phyloP scores from a whole-genome alignment of 2,113 vertebrate genomes.

The Spizaetus ornatus region DNA sequence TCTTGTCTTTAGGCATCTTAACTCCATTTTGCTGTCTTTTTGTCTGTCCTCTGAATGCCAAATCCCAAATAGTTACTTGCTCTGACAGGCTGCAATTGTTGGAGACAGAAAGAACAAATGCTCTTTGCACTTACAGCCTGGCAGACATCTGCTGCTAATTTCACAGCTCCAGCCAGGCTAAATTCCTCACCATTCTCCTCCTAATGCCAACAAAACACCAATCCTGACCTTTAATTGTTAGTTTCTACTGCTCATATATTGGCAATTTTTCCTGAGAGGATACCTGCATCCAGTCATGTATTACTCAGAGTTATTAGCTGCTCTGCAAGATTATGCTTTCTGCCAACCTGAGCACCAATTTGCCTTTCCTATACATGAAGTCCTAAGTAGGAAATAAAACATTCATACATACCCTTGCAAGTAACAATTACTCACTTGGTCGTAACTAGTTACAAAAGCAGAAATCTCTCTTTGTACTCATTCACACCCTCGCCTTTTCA shows the following conservation, averaged over 20 bases:
- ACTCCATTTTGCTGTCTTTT: background rate
- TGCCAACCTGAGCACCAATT: background rate
- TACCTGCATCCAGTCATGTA: background rate
- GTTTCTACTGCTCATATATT: background rate
- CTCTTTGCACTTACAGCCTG: background rate
- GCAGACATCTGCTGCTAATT: background rate
- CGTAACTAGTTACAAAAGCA: background rate
- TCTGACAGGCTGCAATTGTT: background rate
- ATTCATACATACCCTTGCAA: rapidly evolving
- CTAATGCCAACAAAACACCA: background rate
- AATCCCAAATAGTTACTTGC: background rate
- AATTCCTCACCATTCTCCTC: background rate
- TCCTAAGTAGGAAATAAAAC: background rate
- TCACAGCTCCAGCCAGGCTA: background rate
- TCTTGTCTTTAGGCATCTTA: background rate
- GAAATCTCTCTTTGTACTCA: background rate
- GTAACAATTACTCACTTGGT: background rate
- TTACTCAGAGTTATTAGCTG: background rate
- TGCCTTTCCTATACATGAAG: background rate
- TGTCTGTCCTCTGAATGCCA: background rate
- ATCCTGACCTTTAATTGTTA: background rate
- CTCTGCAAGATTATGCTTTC: background rate
- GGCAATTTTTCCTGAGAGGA: background rate
- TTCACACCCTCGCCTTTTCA: background rate
- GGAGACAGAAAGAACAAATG: background rate